Conservation (phyloP, 2,888 invertebrate genomes). For the Drosophila greeni region DNA sequence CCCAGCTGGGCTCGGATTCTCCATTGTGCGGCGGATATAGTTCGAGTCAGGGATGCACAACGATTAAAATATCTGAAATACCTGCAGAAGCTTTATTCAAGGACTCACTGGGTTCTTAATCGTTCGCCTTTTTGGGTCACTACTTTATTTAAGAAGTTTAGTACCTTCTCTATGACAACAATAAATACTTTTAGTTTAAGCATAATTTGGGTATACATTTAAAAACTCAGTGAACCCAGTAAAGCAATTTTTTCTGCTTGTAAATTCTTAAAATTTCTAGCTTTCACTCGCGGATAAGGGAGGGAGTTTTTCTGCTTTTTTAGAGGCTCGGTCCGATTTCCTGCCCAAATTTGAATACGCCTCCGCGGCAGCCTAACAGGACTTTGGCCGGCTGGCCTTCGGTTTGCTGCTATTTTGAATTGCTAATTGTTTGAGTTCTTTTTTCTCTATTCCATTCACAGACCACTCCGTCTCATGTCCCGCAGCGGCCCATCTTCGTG, state of each 20-base stretch:
- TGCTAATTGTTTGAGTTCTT: conserved; percentile 32
- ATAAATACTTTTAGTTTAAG: neutral
- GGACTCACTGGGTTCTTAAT: neutral
- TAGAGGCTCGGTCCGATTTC: neutral
- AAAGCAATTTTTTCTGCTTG: neutral
- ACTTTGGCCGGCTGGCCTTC: conserved; percentile 20
- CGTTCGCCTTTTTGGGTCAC: neutral
- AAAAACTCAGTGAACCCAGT: neutral
- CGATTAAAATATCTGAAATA: conserved; percentile 2
- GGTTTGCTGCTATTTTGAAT: conserved; percentile 30
- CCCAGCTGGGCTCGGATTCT: conserved; percentile 9
- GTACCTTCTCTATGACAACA: neutral
- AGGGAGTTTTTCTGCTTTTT: neutral
- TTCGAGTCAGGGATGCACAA: conserved; percentile 15
- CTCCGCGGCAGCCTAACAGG: conserved; percentile 18
- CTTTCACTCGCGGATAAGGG: neutral
- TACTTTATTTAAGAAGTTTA: neutral
- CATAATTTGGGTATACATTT: neutral
- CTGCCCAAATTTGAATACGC: conserved; percentile 3
- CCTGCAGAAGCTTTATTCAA: neutral
- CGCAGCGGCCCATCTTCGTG: conserved; percentile 77
- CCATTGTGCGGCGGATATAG: conserved; percentile 12
- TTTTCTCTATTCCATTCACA: conserved; percentile 42
- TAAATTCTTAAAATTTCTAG: conserved; percentile 1
- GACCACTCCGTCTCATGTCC: conserved; percentile 62